These are phyloP conservation scores for Galaxias olidus DNA, from an alignment of 2,797 vertebrate species.

Conservation along the genomic window DNA sequence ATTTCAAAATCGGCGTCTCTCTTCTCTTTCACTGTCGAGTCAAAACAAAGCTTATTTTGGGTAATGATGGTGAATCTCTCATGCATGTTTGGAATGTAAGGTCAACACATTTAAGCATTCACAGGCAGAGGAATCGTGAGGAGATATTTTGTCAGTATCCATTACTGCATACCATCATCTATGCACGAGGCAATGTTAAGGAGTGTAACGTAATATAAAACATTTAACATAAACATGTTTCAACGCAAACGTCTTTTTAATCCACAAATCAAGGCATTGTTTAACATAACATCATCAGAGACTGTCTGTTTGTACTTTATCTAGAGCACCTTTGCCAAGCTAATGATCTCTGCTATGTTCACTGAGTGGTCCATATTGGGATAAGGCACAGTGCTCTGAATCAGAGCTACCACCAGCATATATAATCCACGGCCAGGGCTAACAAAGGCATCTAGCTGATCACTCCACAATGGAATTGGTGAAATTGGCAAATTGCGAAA, in stretches of 20 bases:
- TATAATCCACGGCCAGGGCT: background rate
- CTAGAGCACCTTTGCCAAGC: too few species aligned
- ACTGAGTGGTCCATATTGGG: background rate
- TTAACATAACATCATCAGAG: too few species aligned
- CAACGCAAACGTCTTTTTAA: too few species aligned
- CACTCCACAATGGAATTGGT: background rate
- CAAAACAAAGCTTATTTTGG: background rate
- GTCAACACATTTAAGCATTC: background rate
- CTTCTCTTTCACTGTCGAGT: conserved; percentile 1
- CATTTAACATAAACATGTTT: too few species aligned
- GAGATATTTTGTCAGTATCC: background rate
- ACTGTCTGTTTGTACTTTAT: too few species aligned
- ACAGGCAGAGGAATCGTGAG: background rate
- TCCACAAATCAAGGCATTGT: too few species aligned
- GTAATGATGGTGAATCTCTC: background rate
- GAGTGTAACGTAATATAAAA: too few species aligned
- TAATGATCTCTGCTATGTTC: background rate
- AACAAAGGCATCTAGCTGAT: background rate
- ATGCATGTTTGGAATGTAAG: background rate
- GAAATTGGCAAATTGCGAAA: background rate
- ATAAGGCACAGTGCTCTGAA: background rate
- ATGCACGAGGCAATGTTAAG: too few species aligned
- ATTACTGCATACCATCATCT: too few species aligned
- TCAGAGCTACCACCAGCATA: background rate
- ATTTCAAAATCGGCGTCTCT: conserved; percentile 62